A percentile compares a stretch with the other conserved stretches of the same genome.
phyloP scores from a whole-genome alignment of 2,797 vertebrate genomes.

The Simalia tracyae region DNA sequence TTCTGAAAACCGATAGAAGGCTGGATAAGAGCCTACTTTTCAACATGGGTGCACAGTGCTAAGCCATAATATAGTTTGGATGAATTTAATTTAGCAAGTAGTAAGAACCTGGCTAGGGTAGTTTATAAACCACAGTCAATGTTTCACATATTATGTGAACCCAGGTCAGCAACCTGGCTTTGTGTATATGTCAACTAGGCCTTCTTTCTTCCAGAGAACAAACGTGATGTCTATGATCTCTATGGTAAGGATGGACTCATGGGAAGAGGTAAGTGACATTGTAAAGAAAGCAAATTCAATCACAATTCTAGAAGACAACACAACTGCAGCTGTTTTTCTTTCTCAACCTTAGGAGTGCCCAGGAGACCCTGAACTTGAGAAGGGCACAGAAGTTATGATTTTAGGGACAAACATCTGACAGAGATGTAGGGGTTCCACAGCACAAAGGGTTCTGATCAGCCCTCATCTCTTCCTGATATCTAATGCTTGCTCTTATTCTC shows the following conservation, averaged over 20 bases:
- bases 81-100: neutral
- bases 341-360: neutral
- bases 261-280: conserved; percentile 75
- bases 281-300: neutral
- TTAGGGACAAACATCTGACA: neutral
- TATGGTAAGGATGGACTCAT: conserved; percentile 79
- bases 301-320: neutral
- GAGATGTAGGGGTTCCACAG: neutral
- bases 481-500: too few species aligned
- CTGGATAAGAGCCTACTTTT: neutral
- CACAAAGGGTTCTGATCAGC: neutral
- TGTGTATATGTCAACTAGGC: neutral
- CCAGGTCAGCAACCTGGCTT: neutral
- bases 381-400: neutral
- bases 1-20: neutral
- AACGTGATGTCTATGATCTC: conserved; percentile 82
- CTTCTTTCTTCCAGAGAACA: conserved; percentile 67
- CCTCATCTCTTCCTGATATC: too few species aligned
- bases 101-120: neutral
- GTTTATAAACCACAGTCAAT: neutral
- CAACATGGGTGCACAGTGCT: neutral
- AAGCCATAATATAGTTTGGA: neutral
- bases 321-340: neutral
- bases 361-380: neutral
- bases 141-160: neutral